These are phyloP conservation scores for Pararge aegeria DNA, from an alignment of 1,140 invertebrate genomes.

Conservation along the genomic window DNA sequence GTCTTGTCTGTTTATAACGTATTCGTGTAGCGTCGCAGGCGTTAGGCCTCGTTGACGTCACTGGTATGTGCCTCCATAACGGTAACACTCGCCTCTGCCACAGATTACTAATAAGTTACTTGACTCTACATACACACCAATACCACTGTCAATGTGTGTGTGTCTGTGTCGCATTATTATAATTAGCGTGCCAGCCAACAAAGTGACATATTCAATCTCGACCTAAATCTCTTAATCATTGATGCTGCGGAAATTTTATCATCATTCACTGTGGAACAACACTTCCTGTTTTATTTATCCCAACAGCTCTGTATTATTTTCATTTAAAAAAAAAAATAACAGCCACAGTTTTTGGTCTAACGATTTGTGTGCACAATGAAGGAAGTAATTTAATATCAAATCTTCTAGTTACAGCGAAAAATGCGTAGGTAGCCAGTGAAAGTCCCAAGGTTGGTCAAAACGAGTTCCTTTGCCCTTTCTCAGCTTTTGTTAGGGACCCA, in stretches of 20 bases:
- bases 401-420: conserved; percentile 36
- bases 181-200: conserved; percentile 41
- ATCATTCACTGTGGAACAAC: not conserved
- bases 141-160: conserved; percentile 42
- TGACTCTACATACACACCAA: conserved; percentile 39
- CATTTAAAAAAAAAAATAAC: not conserved
- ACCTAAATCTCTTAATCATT: conserved; percentile 41
- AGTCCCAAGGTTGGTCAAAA: conserved; percentile 72
- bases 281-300: not conserved
- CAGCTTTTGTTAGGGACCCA: conserved; percentile 73
- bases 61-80: conserved; percentile 77
- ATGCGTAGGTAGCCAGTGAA: conserved; percentile 73
- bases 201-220: conserved; percentile 52
- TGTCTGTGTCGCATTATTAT: conserved; percentile 53
- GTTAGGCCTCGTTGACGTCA: conserved; percentile 75
- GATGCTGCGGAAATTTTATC: not conserved
- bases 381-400: conserved; percentile 18
- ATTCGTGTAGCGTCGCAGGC: conserved; percentile 64
- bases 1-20: conserved; percentile 51
- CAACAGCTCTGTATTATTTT: not conserved
- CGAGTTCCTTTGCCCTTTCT: conserved; percentile 77
- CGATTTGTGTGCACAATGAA: not conserved
- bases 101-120: conserved; percentile 1
- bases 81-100: conserved; percentile 67
- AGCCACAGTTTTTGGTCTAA: too few species aligned